A percentile compares a stretch with the other conserved stretches of the same genome.
Conservation (phyloP, 2,888 invertebrate genomes). For the Megaustenia siamemsis region DNA sequence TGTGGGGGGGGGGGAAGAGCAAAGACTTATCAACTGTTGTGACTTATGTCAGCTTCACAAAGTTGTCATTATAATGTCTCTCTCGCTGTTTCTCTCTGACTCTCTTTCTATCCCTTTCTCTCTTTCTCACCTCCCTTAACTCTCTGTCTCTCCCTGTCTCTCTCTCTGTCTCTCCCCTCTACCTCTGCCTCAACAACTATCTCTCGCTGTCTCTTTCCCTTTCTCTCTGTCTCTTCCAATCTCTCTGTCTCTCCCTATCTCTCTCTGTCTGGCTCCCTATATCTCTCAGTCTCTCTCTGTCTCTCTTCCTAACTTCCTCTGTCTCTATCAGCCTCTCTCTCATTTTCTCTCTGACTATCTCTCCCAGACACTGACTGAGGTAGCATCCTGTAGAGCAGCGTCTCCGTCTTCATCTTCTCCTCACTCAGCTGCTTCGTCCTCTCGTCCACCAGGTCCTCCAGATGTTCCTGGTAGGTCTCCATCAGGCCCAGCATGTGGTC, state of each 20-base stretch:
- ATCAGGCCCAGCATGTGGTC: conserved; percentile 99
- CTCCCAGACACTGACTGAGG: conserved; percentile 69
- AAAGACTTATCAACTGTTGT: no score
- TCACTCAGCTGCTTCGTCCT: conserved; percentile 94
- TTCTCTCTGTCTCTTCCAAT: background rate
- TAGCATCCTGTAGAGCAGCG: conserved; percentile 84
- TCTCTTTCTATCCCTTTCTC: no score
- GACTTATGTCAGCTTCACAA: no score
- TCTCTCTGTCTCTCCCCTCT: no score
- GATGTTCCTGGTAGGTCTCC: conserved; percentile 97
- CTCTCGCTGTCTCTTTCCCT: background rate
- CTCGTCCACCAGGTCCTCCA: conserved; percentile 95
- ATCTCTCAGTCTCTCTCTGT: background rate
- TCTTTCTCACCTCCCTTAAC: no score
- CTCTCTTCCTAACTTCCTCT: background rate
- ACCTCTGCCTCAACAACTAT: background rate
- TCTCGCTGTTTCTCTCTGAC: no score
- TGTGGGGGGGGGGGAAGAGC: no score
- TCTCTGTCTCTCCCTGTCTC: no score
- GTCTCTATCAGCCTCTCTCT: background rate
- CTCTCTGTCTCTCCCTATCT: background rate
- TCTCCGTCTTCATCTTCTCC: conserved; percentile 97
- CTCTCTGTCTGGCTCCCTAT: background rate
- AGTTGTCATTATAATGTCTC: no score
- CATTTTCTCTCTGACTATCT: background rate